Percentiles rank a stretch among this genome's conserved stretches.
These are phyloP conservation scores for Allolobophora icterica DNA, from an alignment of 2,888 invertebrate species.

Conservation along the genomic window DNA sequence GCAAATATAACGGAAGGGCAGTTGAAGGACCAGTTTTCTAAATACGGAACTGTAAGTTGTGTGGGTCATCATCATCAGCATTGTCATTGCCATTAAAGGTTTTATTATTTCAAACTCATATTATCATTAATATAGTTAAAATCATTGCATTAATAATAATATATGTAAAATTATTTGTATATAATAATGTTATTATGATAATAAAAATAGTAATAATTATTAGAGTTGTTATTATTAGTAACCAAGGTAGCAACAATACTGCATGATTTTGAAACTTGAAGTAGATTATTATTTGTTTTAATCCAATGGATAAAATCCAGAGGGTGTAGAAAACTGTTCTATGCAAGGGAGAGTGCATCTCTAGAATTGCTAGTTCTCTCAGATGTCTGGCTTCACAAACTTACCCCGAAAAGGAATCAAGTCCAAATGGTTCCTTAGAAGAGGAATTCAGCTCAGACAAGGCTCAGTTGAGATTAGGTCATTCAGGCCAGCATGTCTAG, in stretches of 20 bases:
- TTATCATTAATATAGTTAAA: not conserved
- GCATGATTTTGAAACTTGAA: not conserved
- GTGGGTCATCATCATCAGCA: not conserved
- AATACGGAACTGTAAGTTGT: conserved; percentile 74
- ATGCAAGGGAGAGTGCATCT: too few relatives aligned
- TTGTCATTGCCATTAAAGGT: not conserved
- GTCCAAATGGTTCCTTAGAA: too few relatives aligned
- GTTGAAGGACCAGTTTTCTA: conserved; percentile 86
- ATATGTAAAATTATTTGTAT: not conserved
- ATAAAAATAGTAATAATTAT: conserved; percentile 4
- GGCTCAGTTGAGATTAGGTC: too few relatives aligned
- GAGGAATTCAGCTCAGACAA: too few relatives aligned
- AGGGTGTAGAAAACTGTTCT: too few relatives aligned
- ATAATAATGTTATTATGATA: not conserved
- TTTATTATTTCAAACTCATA: not conserved
- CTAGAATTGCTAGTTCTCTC: too few relatives aligned
- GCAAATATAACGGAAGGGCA: conserved; percentile 94
- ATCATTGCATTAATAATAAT: not conserved
- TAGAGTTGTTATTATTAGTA: not conserved
- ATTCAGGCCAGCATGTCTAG: too few relatives aligned
- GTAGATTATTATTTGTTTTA: too few relatives aligned
- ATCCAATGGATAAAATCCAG: too few relatives aligned
- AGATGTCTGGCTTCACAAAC: too few relatives aligned
- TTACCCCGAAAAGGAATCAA: too few relatives aligned
- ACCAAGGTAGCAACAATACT: too few relatives aligned